These are phyloP conservation scores for Halictus rubicundus DNA, from an alignment of 1,140 invertebrate species.

Conservation along the genomic window DNA sequence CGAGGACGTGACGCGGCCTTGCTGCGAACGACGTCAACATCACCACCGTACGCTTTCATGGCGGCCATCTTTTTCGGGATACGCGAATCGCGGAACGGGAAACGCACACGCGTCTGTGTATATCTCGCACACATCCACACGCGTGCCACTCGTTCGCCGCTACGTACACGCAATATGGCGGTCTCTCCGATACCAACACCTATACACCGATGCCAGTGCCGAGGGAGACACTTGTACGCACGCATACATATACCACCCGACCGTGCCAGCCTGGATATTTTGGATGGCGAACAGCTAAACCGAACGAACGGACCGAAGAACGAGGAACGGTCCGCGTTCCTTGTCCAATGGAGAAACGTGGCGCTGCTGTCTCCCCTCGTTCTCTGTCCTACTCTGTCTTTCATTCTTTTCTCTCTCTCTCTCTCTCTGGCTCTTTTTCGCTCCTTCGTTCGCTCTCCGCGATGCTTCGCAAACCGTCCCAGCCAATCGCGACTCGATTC, in stretches of 20 bases:
- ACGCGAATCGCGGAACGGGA: conserved; percentile 60
- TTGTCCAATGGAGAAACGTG: conserved; percentile 31
- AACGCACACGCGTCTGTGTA: conserved; percentile 52
- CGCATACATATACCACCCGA: conserved; percentile 12
- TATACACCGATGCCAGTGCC: neutral
- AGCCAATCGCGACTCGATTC: conserved; percentile 18
- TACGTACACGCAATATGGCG: conserved; percentile 19
- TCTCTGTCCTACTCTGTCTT: conserved; percentile 3
- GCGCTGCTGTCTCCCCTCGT: conserved; percentile 42
- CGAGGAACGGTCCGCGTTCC: conserved; percentile 46
- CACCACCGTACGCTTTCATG: conserved; percentile 79
- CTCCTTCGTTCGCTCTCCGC: no score
- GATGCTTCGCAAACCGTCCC: neutral
- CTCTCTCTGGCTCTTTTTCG: neutral
- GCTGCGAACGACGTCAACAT: conserved; percentile 76
- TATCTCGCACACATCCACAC: conserved; percentile 23
- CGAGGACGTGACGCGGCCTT: conserved; percentile 72
- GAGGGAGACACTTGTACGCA: conserved; percentile 40
- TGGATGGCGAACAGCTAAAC: conserved; percentile 36
- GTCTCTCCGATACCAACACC: neutral
- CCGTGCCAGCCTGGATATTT: conserved; percentile 46
- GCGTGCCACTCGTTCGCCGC: neutral
- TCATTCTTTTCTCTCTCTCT: neutral
- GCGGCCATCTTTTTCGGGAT: conserved; percentile 78
- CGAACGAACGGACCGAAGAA: conserved; percentile 28